A percentile compares a stretch with the other conserved stretches of the same genome.
phyloP scores from a whole-genome alignment of 2,888 invertebrate genomes.

The Cacoxenus indagator region DNA sequence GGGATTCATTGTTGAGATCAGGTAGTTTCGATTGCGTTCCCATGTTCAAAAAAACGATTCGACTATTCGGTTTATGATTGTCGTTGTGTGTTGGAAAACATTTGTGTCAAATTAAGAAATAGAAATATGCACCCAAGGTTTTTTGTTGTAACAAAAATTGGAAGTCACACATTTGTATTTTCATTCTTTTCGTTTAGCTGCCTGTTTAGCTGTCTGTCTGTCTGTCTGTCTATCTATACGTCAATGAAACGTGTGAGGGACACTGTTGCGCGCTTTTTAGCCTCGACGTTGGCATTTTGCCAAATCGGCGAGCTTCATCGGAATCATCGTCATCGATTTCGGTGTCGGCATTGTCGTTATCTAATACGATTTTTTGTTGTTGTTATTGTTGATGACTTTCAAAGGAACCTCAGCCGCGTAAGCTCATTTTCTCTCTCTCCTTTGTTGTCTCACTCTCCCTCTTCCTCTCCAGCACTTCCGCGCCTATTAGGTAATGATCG shows the following conservation, averaged over 20 bases:
- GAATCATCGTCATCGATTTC: background rate
- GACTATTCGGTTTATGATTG: background rate
- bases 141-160: no score
- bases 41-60: background rate
- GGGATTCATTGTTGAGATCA: background rate
- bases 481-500: no score
- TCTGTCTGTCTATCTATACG: background rate
- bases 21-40: background rate
- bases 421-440: no score
- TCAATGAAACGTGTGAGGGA: conserved; percentile 32
- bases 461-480: no score
- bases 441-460: no score
- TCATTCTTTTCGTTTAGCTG: background rate
- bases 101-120: background rate
- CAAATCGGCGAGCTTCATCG: conserved; percentile 22
- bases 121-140: no score
- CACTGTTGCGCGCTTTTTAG: conserved; percentile 22
- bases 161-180: no score
- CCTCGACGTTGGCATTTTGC: conserved; percentile 31
- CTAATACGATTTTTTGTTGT: background rate
- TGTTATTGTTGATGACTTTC: background rate
- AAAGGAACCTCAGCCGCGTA: background rate
- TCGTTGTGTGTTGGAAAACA: background rate
- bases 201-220: background rate
- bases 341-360: background rate